These are phyloP conservation scores for Acrobasis repandana DNA, from an alignment of 2,888 invertebrate species.

Conservation along the genomic window DNA sequence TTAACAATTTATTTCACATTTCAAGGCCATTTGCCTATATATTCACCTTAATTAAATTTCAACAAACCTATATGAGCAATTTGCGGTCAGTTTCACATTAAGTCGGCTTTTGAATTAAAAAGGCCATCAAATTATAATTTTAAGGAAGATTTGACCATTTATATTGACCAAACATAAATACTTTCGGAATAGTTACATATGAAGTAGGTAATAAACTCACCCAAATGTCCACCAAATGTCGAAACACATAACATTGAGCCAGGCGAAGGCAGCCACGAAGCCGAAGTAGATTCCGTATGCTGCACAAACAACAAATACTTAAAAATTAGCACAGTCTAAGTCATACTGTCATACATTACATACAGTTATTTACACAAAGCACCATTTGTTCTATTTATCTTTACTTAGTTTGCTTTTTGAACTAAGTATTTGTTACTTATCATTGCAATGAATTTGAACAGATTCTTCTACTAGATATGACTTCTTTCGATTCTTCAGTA, in stretches of 20 bases:
- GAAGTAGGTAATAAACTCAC: conserved; percentile 76
- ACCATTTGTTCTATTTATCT: conserved; percentile 2
- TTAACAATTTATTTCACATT: no score
- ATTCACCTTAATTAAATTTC: no score
- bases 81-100: no score
- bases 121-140: no score
- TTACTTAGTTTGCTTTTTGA: conserved; percentile 9
- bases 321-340: conserved; percentile 30
- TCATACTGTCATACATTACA: no score
- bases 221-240: conserved; percentile 93
- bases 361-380: background rate
- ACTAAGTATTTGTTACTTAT: background rate
- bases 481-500: no score
- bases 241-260: conserved; percentile 91
- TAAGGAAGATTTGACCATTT: no score
- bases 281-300: conserved; percentile 87
- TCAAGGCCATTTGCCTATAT: no score
- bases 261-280: conserved; percentile 87
- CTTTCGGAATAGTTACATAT: background rate
- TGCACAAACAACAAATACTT: conserved; percentile 65
- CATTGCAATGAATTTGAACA: no score
- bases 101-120: no score
- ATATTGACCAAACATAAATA: background rate
- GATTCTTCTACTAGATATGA: no score
- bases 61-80: no score